phyloP scores from a whole-genome alignment of 2,888 invertebrate species.

The Cloeon dipterum region DNA sequence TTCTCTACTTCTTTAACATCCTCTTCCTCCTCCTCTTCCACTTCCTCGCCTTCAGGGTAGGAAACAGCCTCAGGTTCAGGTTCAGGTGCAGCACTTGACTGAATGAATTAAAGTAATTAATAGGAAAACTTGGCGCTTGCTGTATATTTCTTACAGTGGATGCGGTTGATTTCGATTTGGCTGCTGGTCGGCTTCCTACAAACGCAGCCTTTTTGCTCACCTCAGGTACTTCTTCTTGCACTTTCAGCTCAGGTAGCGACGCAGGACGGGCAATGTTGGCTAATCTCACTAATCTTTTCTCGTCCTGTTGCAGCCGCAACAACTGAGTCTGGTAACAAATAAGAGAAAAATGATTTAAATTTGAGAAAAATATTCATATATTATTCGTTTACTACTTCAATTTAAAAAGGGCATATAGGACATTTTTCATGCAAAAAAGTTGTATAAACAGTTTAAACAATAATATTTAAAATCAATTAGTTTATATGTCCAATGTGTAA shows the following conservation, averaged over 20 bases:
- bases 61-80: too few species aligned
- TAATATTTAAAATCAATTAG: too few species aligned
- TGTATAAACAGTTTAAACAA: too few species aligned
- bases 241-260: slow-evolving; percentile 13
- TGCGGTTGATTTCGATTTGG: background rate
- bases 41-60: too few species aligned
- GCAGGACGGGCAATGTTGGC: slow-evolving; percentile 21
- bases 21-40: background rate
- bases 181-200: background rate
- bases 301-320: slow-evolving; percentile 17
- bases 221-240: background rate
- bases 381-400: too few species aligned
- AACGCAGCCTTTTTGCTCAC: background rate
- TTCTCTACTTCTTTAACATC: background rate
- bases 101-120: too few species aligned
- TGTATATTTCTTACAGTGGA: too few species aligned
- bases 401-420: background rate
- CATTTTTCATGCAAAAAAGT: background rate
- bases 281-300: slow-evolving; percentile 16
- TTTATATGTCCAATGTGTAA: too few species aligned
- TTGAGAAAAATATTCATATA: too few species aligned
- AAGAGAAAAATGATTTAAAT: too few species aligned
- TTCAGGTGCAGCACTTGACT: too few species aligned
- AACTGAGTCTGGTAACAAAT: slow-evolving; percentile 11
- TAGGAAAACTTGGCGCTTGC: too few species aligned